Conservation (phyloP, 2,888 invertebrate genomes). For the Chironomus riparius region DNA sequence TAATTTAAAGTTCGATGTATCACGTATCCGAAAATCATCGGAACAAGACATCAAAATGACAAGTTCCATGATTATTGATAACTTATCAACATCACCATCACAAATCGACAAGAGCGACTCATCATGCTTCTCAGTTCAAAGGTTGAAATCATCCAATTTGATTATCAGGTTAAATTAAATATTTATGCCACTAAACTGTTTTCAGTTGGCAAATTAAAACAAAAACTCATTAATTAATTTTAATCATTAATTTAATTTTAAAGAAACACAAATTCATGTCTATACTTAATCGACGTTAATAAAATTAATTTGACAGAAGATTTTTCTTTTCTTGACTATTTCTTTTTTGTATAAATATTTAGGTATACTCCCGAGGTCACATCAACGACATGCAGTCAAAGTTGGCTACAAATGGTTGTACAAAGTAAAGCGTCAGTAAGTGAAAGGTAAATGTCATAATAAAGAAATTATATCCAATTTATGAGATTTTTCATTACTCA, state of each 20-base stretch:
- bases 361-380: slow-evolving; percentile 38
- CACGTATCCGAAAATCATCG: slow-evolving; percentile 30
- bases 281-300: too few species aligned
- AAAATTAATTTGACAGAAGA: too few species aligned
- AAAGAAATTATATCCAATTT: background rate
- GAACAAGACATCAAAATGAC: background rate
- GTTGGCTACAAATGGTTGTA: slow-evolving; percentile 43
- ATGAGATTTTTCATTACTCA: too few species aligned
- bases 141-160: slow-evolving; percentile 36
- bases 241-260: too few species aligned
- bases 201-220: too few species aligned
- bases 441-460: slow-evolving; percentile 29
- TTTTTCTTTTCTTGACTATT: too few species aligned
- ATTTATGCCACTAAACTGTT: too few species aligned
- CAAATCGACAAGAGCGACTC: background rate
- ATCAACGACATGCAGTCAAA: slow-evolving; percentile 34
- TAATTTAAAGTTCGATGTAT: slow-evolving; percentile 44
- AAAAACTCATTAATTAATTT: too few species aligned
- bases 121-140: slow-evolving; percentile 35
- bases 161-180: slow-evolving; percentile 37
- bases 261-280: too few species aligned
- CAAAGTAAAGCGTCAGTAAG: slow-evolving; percentile 37
- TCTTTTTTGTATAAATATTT: background rate
- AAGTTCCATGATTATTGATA: background rate
- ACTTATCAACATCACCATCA: background rate